These are phyloP conservation scores for Dolichomitus sp. DNA, from an alignment of 2,888 invertebrate genomes.

Conservation along the genomic window DNA sequence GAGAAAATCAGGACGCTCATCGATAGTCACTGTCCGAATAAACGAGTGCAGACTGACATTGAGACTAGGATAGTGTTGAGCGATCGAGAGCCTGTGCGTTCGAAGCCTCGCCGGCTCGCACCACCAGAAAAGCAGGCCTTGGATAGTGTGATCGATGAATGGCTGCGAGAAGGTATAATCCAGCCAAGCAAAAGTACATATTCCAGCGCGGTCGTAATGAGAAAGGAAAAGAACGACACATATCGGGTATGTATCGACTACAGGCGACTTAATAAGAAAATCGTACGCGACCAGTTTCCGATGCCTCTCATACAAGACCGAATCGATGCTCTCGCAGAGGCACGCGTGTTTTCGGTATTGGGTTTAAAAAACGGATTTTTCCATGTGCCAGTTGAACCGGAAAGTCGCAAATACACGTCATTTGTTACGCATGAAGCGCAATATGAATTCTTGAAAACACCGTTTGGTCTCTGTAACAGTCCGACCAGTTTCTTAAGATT, in stretches of 20 bases:
- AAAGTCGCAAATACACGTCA: constrained; percentile 69
- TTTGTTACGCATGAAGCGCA: constrained; percentile 68
- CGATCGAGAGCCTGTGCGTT: constrained; percentile 59
- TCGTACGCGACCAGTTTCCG: constrained; percentile 69
- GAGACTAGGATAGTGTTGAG: constrained; percentile 61
- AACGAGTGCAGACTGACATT: constrained; percentile 27
- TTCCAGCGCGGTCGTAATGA: constrained; percentile 68
- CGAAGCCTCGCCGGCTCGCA: constrained; percentile 1
- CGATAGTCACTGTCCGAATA: constrained; percentile 41
- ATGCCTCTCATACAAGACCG: constrained; percentile 72
- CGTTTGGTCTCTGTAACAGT: too few species aligned
- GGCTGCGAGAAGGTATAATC: too few species aligned
- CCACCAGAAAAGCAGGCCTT: constrained; percentile 66
- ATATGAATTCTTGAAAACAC: too few species aligned
- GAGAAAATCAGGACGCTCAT: constrained; percentile 24
- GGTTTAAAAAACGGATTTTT: constrained; percentile 71
- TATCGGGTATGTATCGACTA: constrained; percentile 72
- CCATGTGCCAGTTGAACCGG: constrained; percentile 66
- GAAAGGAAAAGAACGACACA: constrained; percentile 67
- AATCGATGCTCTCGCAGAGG: constrained; percentile 64
- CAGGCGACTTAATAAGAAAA: constrained; percentile 66
- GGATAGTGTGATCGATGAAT: constrained; percentile 68
- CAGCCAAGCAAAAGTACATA: constrained; percentile 64
- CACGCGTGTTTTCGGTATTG: constrained; percentile 63
- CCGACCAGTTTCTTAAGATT: constrained; percentile 59